These are phyloP conservation scores for Sialis fuliginosa DNA, from an alignment of 2,888 invertebrate genomes.

Conservation along the genomic window DNA sequence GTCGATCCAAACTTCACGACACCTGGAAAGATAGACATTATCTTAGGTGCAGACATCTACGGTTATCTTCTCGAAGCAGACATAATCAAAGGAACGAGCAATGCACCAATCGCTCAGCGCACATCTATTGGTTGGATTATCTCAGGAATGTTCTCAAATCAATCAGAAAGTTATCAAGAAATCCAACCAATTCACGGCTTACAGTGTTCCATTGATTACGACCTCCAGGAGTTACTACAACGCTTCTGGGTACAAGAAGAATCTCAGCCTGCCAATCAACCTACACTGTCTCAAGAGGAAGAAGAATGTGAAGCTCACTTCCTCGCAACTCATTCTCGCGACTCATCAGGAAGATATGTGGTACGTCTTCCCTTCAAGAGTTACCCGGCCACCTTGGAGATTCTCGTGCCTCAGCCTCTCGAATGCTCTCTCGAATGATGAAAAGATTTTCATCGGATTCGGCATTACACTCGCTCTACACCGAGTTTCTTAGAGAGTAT, in stretches of 20 bases:
- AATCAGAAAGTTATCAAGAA: too few species aligned
- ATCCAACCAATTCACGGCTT: too few species aligned
- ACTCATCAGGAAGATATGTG: background rate
- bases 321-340: background rate
- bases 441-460: too few species aligned
- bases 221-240: slow-evolving; percentile 8
- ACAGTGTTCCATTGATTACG: too few species aligned
- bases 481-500: too few species aligned
- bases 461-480: too few species aligned
- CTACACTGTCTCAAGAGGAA: background rate
- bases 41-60: background rate
- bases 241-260: slow-evolving; percentile 1
- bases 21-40: background rate
- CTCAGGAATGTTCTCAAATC: background rate
- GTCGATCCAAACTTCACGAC: slow-evolving; percentile 7
- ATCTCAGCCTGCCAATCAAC: background rate
- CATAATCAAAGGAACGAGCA: background rate
- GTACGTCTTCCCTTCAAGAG: background rate
- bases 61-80: background rate
- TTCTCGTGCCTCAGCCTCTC: too few species aligned
- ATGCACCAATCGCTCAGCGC: background rate
- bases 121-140: background rate
- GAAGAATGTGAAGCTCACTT: background rate
- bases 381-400: too few species aligned
- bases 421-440: too few species aligned